A percentile compares a stretch with the other conserved stretches of the same genome.
Conservation (phyloP, 2,888 invertebrate genomes). For the Drosophila putrida region DNA sequence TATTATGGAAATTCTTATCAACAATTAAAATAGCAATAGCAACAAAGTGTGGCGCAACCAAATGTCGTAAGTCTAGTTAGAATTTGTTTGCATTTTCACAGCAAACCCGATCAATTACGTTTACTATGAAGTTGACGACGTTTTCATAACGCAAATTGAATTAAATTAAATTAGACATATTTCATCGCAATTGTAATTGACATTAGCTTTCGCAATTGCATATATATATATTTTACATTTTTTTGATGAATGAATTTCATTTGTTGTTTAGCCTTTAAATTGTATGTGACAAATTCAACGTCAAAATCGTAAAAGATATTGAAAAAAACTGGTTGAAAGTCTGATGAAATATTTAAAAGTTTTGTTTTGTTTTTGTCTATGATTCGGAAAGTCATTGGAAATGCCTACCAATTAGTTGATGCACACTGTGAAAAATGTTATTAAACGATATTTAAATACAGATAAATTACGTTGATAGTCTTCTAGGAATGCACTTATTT, state of each 20-base stretch:
- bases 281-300: slow-evolving; percentile 3
- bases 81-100: slow-evolving; percentile 6
- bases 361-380: slow-evolving; percentile 12
- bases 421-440: not conserved
- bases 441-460: not conserved
- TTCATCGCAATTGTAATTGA: slow-evolving; percentile 10
- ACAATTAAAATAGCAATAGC: not conserved
- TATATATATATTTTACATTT: not conserved
- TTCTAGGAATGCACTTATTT: no score
- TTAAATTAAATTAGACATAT: slow-evolving; percentile 16
- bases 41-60: not conserved
- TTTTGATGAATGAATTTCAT: slow-evolving; percentile 6
- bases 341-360: slow-evolving; percentile 31
- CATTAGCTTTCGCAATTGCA: slow-evolving; percentile 1
- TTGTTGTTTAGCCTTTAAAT: slow-evolving; percentile 1
- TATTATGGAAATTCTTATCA: slow-evolving; percentile 19
- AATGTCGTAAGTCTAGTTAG: not conserved
- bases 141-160: slow-evolving; percentile 7
- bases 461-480: not conserved
- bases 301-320: slow-evolving; percentile 25
- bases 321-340: slow-evolving; percentile 37
- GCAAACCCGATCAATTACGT: slow-evolving; percentile 5
- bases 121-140: not conserved
- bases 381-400: slow-evolving; percentile 31
- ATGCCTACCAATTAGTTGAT: slow-evolving; percentile 45